Evolutionary conservation across 2,113 vertebrate genomes (phyloP).

Genomic region (Pleuronectes platessa): DNA sequence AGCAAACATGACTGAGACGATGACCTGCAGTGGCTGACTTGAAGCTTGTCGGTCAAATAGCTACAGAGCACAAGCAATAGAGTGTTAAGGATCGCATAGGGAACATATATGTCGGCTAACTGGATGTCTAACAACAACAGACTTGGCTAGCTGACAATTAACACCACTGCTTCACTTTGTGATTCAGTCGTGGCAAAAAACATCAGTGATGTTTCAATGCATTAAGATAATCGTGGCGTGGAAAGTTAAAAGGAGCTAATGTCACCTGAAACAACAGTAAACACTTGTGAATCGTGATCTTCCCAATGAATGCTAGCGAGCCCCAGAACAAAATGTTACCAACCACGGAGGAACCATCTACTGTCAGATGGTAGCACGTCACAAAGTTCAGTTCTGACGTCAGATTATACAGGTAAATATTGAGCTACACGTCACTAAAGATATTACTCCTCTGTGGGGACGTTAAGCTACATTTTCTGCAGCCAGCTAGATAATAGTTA

Average conservation of each 20-base stretch:
- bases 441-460: neutral
- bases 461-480: constrained; percentile 3
- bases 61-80: neutral
- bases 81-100: neutral
- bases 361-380: neutral
- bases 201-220: too few relatives aligned
- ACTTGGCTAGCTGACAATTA: neutral
- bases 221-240: neutral
- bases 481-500: constrained; percentile 25
- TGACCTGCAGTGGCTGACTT: neutral
- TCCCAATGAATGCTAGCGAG: neutral
- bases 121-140: neutral
- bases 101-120: neutral
- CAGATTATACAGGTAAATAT: neutral
- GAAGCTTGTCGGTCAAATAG: neutral
- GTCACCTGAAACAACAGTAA: neutral
- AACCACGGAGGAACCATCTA: neutral
- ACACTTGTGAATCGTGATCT: neutral
- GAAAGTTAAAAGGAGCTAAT: neutral
- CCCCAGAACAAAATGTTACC: constrained; percentile 1
- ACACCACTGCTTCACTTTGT: neutral
- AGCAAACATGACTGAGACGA: neutral
- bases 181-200: neutral
- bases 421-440: too few relatives aligned
- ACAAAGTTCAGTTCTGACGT: neutral